A percentile compares a stretch with the other conserved stretches of the same genome.
Conservation (phyloP, 2,113 vertebrate genomes). For the Corythaeola cristata region DNA sequence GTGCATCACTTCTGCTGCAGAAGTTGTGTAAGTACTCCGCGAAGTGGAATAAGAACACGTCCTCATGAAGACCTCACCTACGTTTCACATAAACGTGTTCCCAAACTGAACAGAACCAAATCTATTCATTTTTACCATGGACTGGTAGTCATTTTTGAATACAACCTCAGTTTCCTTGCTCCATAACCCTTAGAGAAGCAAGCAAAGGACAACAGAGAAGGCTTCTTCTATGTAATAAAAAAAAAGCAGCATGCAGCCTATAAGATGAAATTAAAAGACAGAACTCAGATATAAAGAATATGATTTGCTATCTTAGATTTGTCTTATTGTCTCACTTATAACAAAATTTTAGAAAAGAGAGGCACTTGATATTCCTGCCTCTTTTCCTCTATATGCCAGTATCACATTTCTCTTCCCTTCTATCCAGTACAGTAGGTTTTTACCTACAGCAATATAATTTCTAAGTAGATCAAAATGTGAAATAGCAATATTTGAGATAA, state of each 20-base stretch:
- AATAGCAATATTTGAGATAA: constrained; percentile 37
- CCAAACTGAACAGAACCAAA: constrained; percentile 27
- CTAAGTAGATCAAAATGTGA: constrained; percentile 47
- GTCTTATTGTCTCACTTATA: neutral
- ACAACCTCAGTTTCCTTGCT: neutral
- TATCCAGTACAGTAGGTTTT: neutral
- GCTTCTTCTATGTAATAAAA: neutral
- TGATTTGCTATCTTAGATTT: neutral
- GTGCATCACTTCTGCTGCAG: neutral
- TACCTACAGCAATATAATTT: constrained; percentile 21
- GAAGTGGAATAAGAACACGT: neutral
- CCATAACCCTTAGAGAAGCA: neutral
- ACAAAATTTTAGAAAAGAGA: neutral
- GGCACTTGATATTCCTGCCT: neutral
- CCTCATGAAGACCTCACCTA: neutral
- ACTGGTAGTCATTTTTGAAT: neutral
- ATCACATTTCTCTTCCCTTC: neutral
- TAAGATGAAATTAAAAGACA: neutral
- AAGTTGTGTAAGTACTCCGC: neutral
- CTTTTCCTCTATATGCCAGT: neutral
- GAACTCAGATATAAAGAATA: neutral
- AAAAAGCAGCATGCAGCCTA: neutral
- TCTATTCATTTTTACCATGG: neutral
- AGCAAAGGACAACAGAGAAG: neutral
- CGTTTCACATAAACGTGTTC: neutral